These are phyloP conservation scores for Trissolcus brochymenae DNA, from an alignment of 2,888 invertebrate genomes.

Conservation along the genomic window DNA sequence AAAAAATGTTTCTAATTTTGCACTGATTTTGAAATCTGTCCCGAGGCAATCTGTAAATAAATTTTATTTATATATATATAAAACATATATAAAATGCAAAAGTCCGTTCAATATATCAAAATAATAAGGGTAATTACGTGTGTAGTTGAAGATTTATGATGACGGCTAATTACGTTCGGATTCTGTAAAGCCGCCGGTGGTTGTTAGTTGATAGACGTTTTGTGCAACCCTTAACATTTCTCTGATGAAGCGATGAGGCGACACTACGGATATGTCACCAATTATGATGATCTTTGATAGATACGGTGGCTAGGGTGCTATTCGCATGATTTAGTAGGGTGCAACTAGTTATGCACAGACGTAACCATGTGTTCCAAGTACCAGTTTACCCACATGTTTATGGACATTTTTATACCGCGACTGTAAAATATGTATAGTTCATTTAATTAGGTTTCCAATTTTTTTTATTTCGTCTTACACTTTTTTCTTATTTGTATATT, in stretches of 20 bases:
- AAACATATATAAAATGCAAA: too few relatives aligned
- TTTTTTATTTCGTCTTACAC: too few relatives aligned
- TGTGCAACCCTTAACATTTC: slow-evolving; percentile 57
- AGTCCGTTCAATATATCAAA: slow-evolving; percentile 5
- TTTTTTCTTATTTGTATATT: too few relatives aligned
- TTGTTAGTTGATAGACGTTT: slow-evolving; percentile 51
- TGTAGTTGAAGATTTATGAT: slow-evolving; percentile 63
- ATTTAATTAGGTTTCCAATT: too few relatives aligned
- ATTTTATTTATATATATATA: too few relatives aligned
- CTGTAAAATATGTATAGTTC: too few relatives aligned
- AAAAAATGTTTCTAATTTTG: too few relatives aligned
- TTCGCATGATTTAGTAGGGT: slow-evolving; percentile 40
- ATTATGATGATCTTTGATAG: slow-evolving; percentile 68
- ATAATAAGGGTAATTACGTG: slow-evolving; percentile 13
- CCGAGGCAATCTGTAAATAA: too few relatives aligned
- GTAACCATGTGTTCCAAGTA: slow-evolving; percentile 48
- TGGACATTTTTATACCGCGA: too few relatives aligned
- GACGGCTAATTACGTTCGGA: slow-evolving; percentile 67
- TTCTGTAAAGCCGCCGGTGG: slow-evolving; percentile 61
- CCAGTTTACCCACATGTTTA: slow-evolving; percentile 10
- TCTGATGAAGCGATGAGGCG: slow-evolving; percentile 40
- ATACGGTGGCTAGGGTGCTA: slow-evolving; percentile 57
- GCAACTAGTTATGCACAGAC: slow-evolving; percentile 48
- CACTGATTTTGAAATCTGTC: too few relatives aligned
- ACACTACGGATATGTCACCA: slow-evolving; percentile 63